Conservation (phyloP, 2,797 vertebrate species). For the Esox masquinongy region DNA sequence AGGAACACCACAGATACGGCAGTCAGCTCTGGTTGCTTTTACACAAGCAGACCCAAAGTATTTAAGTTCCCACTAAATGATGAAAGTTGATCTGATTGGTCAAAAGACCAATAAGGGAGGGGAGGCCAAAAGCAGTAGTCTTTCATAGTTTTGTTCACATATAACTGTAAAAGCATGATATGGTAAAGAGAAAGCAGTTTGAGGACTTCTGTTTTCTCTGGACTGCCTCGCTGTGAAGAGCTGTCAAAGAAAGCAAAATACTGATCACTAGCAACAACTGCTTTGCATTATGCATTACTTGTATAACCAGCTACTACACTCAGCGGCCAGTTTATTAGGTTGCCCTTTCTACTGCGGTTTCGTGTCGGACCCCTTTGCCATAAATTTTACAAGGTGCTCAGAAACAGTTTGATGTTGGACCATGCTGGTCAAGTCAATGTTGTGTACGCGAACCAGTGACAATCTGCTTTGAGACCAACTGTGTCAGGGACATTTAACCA, state of each 20-base stretch:
- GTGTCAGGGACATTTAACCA: no score
- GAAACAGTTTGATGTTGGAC: no score
- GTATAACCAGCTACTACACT: no score
- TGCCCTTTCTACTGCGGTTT: no score
- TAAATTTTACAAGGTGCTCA: no score
- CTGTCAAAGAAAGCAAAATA: slow-evolving; percentile 57
- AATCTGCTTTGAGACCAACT: no score
- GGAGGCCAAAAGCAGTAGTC: no score
- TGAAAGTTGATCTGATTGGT: neutral
- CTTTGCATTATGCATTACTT: neutral
- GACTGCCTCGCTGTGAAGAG: slow-evolving; percentile 2
- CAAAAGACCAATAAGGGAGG: no score
- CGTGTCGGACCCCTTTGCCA: no score
- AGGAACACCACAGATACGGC: neutral
- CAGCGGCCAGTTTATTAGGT: no score
- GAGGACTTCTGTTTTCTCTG: neutral
- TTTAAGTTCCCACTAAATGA: neutral
- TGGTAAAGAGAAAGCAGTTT: slow-evolving; percentile 6
- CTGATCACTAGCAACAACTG: slow-evolving; percentile 45
- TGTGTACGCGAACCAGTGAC: no score
- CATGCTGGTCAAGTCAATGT: no score
- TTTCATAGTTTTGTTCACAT: slow-evolving; percentile 3
- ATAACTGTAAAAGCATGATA: slow-evolving; percentile 23
- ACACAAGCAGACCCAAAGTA: neutral
- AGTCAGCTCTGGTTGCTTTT: neutral